Evolutionary conservation across 2,113 vertebrate species (phyloP).

Genomic region (Pavo muticus): DNA sequence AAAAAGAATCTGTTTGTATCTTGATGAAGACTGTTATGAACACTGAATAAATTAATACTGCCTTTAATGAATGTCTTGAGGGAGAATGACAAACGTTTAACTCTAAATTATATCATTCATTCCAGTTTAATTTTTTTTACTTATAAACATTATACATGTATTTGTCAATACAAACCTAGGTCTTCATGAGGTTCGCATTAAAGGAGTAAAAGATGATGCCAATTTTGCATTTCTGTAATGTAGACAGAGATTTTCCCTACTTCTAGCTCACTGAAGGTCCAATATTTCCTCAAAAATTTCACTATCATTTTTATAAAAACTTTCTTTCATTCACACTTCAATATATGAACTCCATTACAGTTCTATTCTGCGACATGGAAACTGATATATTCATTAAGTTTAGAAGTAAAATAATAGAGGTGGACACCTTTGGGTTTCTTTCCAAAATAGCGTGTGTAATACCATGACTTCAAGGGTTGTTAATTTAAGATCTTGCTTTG

Average conservation of each 20-base stretch:
- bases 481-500: not conserved
- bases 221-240: not conserved
- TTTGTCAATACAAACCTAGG: not conserved
- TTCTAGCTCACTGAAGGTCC: not conserved
- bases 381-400: not conserved
- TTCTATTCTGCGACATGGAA: not conserved
- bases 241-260: not conserved
- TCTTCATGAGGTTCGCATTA: not conserved
- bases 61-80: not conserved
- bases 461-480: not conserved
- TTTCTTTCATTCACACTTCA: not conserved
- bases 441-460: not conserved
- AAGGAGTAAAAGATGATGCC: not conserved
- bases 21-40: not conserved
- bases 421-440: not conserved
- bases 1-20: not conserved
- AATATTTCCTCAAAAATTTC: not conserved
- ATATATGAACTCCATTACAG: not conserved
- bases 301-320: not conserved
- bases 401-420: not conserved
- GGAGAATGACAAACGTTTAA: not conserved
- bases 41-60: not conserved
- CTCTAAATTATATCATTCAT: not conserved
- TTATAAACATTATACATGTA: not conserved
- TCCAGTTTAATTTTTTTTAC: not conserved